Percentiles rank a stretch among this genome's conserved stretches.
Evolutionary conservation across 2,888 invertebrate genomes (phyloP).

Genomic region (Oscheius sp.): DNA sequence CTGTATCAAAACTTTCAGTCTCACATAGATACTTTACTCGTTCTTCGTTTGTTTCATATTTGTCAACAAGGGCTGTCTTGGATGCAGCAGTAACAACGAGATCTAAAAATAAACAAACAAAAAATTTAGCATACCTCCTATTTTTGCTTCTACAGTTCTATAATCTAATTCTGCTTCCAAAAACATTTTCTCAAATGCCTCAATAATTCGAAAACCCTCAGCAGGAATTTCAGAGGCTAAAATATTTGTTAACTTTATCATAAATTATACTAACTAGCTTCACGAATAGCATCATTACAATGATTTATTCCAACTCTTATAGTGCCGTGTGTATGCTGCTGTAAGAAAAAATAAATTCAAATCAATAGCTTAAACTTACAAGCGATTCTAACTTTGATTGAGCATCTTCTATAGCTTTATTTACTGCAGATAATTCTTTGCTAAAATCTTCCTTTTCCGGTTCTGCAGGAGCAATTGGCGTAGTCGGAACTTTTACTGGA

Average conservation of each 20-base stretch:
- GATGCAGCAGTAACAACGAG: neutral
- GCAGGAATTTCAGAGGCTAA: neutral
- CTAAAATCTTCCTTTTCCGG: neutral
- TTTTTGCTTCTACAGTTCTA: neutral
- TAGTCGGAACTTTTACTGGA: neutral
- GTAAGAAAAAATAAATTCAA: neutral
- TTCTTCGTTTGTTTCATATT: neutral
- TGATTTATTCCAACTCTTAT: neutral
- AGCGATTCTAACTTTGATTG: neutral
- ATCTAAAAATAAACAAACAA: neutral
- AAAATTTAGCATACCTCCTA: neutral
- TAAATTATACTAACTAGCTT: neutral
- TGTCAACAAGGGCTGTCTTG: neutral
- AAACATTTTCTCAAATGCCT: neutral
- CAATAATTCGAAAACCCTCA: neutral
- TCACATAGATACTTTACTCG: neutral
- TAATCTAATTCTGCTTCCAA: neutral
- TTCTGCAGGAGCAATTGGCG: neutral
- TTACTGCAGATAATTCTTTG: neutral
- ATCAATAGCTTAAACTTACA: neutral
- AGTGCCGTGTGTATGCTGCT: neutral
- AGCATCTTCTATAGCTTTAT: neutral
- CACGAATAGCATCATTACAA: neutral
- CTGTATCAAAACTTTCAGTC: constrained; percentile 24
- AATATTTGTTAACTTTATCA: neutral